Evolutionary conservation across 2,113 vertebrate species (phyloP).

Genomic region (Solea solea): DNA sequence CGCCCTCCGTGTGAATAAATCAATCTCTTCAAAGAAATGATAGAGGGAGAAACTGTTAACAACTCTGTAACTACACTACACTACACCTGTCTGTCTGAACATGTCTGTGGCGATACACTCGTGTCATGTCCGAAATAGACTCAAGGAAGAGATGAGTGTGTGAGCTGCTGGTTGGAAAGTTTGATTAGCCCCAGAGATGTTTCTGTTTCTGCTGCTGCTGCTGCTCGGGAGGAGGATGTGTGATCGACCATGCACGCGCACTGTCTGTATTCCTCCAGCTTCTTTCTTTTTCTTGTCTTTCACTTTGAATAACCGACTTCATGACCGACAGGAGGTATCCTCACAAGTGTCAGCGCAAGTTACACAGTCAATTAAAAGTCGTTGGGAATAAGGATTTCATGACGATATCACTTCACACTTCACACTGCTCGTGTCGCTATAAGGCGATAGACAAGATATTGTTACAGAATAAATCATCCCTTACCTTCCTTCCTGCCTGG

Average conservation of each 20-base stretch:
- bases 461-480: constrained; percentile 13
- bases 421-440: neutral
- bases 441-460: neutral
- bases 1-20: constrained; percentile 50
- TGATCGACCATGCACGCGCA: neutral
- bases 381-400: neutral
- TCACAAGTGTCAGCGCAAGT: constrained; percentile 13
- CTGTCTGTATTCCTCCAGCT: neutral
- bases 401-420: too few species aligned
- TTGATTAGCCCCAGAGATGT: constrained; percentile 42
- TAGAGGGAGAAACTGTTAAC: neutral
- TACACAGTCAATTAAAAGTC: neutral
- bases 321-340: neutral
- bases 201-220: neutral
- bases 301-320: constrained; percentile 8
- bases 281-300: neutral
- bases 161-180: constrained; percentile 53
- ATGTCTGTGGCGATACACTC: neutral
- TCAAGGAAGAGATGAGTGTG: constrained; percentile 38
- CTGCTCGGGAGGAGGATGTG: neutral
- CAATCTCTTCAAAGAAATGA: constrained; percentile 5
- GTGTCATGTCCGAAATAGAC: constrained; percentile 7
- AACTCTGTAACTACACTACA: neutral
- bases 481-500: constrained; percentile 25
- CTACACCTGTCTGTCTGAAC: constrained; percentile 1